These are phyloP conservation scores for Odontocolon sp. DNA, from an alignment of 2,888 invertebrate genomes.

Conservation along the genomic window DNA sequence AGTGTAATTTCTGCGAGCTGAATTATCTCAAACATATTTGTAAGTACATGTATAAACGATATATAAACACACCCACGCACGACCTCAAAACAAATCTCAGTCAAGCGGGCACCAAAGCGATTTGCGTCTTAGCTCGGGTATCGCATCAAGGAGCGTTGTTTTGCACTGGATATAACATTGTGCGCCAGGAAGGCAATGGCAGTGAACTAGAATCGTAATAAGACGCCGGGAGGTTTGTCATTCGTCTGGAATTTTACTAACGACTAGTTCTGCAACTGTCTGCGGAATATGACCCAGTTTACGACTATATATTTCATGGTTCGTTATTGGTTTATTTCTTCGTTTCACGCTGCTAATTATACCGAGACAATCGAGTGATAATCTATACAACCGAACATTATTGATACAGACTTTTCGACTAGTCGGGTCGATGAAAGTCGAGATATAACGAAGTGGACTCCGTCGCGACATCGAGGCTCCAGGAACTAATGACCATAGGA, in stretches of 20 bases:
- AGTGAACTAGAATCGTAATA: conserved; percentile 38
- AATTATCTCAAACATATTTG: background rate
- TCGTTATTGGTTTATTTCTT: conserved; percentile 3
- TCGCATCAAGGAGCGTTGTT: conserved; percentile 12
- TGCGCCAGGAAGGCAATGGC: conserved; percentile 1
- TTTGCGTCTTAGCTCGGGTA: conserved; percentile 28
- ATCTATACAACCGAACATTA: background rate
- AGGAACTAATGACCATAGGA: conserved; percentile 26
- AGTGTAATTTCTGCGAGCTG: background rate
- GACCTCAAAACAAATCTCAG: conserved; percentile 34
- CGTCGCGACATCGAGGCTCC: background rate
- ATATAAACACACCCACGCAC: conserved; percentile 39
- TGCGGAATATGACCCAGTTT: background rate
- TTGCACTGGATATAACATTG: background rate
- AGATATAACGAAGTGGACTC: conserved; percentile 7
- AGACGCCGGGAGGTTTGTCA: conserved; percentile 20
- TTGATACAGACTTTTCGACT: conserved; percentile 23
- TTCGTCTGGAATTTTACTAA: conserved; percentile 39
- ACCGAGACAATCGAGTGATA: conserved; percentile 12
- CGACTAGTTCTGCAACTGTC: background rate
- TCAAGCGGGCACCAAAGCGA: conserved; percentile 25
- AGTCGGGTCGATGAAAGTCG: conserved; percentile 27
- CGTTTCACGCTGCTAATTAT: conserved; percentile 22
- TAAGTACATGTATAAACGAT: background rate
- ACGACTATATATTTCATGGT: background rate